Evolutionary conservation across 2,113 vertebrate genomes (phyloP).

Genomic region (Orientallactaga bullata): DNA sequence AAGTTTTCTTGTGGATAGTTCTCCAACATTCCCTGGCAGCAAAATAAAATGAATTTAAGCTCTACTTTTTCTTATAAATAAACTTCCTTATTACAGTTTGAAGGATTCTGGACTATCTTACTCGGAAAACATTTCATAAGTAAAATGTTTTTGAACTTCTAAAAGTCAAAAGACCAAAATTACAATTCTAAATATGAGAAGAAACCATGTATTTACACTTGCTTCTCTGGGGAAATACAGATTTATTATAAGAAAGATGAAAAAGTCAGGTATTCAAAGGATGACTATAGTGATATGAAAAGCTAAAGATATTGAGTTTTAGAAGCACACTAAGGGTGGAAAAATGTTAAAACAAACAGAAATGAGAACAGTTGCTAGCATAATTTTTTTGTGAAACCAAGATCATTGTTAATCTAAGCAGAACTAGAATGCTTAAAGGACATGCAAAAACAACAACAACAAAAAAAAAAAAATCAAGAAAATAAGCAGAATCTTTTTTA

Average conservation of each 20-base stretch:
- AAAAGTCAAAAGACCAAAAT: slow-evolving; percentile 41
- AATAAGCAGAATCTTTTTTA: slow-evolving; percentile 64
- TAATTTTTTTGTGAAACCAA: neutral
- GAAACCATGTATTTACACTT: neutral
- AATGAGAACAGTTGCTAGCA: slow-evolving; percentile 4
- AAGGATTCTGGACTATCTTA: slow-evolving; percentile 23
- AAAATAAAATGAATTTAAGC: slow-evolving; percentile 27
- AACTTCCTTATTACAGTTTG: slow-evolving; percentile 22
- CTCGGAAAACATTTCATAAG: slow-evolving; percentile 18
- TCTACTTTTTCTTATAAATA: slow-evolving; percentile 43
- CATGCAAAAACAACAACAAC: neutral
- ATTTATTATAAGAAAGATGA: neutral
- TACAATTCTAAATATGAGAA: slow-evolving; percentile 38
- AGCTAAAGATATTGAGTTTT: slow-evolving; percentile 26
- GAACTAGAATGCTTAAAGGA: neutral
- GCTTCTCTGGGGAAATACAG: neutral
- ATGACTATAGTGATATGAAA: slow-evolving; percentile 27
- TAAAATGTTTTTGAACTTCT: slow-evolving; percentile 39
- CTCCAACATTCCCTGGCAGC: neutral
- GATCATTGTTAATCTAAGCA: slow-evolving; percentile 51
- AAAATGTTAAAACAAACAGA: slow-evolving; percentile 65
- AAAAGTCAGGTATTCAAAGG: slow-evolving; percentile 43
- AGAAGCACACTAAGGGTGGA: slow-evolving; percentile 45
- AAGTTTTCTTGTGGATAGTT: slow-evolving; percentile 43
- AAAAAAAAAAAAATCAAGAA: slow-evolving; percentile 18